Conservation (phyloP, 2,888 invertebrate genomes). For the Luffia ferchaultella region DNA sequence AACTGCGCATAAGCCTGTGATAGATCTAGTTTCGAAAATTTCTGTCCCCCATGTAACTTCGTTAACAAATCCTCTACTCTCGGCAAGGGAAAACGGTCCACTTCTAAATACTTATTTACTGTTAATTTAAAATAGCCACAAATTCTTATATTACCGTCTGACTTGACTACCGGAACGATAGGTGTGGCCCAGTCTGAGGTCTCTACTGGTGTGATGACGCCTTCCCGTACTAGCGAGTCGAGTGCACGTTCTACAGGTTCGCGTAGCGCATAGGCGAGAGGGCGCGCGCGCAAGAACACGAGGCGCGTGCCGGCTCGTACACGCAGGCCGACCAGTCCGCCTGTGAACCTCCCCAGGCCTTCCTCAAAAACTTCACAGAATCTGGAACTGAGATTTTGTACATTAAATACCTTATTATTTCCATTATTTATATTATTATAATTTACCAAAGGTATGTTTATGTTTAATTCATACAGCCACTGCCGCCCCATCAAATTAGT, state of each 20-base stretch:
- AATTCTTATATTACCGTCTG: constrained; percentile 5
- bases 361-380: constrained; percentile 18
- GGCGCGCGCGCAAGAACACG: constrained; percentile 7
- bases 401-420: constrained; percentile 1
- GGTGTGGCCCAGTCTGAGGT: too few relatives aligned
- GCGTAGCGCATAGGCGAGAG: constrained; percentile 7
- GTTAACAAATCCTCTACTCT: constrained; percentile 11
- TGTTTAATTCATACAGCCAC: constrained; percentile 11
- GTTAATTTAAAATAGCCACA: too few relatives aligned
- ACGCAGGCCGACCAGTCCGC: constrained; percentile 14
- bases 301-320: constrained; percentile 3
- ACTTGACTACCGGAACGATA: constrained; percentile 10
- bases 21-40: constrained; percentile 1
- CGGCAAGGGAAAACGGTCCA: constrained; percentile 14
- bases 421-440: constrained; percentile 3
- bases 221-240: too few relatives aligned
- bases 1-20: constrained; percentile 10
- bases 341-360: constrained; percentile 20
- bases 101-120: constrained; percentile 18
- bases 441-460: constrained; percentile 3
- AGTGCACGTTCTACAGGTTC: constrained; percentile 12
- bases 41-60: constrained; percentile 1
- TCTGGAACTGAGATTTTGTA: constrained; percentile 13
- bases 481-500: constrained; percentile 15
- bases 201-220: neutral